Percentiles rank a stretch among this genome's conserved stretches.
Evolutionary conservation across 2,888 invertebrate species (phyloP).

Genomic region (Malachius bipustulatus): DNA sequence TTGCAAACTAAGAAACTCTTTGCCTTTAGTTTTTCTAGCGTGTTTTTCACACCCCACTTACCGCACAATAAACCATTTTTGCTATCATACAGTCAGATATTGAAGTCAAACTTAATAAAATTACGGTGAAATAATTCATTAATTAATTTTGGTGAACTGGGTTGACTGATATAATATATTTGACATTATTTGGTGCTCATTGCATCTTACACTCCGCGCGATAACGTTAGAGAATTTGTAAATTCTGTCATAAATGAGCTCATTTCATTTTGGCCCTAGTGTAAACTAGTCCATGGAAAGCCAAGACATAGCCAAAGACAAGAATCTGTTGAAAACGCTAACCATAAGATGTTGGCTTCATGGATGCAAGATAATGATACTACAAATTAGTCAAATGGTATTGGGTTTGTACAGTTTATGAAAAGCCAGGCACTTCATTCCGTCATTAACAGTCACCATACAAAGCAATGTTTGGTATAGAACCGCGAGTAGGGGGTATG

Average conservation of each 20-base stretch:
- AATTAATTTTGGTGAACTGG: too few species aligned
- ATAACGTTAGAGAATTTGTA: constrained; percentile 28
- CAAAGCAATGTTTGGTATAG: constrained; percentile 22
- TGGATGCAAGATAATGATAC: constrained; percentile 31
- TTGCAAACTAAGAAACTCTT: too few species aligned
- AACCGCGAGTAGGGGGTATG: constrained; percentile 15
- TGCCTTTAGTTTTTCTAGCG: too few species aligned
- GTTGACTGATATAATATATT: constrained; percentile 28
- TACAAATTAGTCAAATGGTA: constrained; percentile 32
- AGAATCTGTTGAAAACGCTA: constrained; percentile 28
- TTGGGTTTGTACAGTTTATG: constrained; percentile 32
- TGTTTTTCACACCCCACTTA: too few species aligned
- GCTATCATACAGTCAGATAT: too few species aligned
- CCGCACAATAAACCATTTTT: too few species aligned
- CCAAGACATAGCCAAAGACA: constrained; percentile 28
- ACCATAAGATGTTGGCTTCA: constrained; percentile 27
- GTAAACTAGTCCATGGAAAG: constrained; percentile 32
- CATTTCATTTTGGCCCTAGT: constrained; percentile 25
- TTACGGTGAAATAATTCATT: too few species aligned
- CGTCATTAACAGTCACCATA: constrained; percentile 25
- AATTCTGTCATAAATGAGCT: constrained; percentile 22
- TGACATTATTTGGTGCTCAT: constrained; percentile 26
- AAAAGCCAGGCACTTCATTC: constrained; percentile 32
- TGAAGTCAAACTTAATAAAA: too few species aligned
- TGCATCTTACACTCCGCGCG: too few species aligned